Conservation (phyloP, 1,140 invertebrate species). For the Cataglyphis hispanica region DNA sequence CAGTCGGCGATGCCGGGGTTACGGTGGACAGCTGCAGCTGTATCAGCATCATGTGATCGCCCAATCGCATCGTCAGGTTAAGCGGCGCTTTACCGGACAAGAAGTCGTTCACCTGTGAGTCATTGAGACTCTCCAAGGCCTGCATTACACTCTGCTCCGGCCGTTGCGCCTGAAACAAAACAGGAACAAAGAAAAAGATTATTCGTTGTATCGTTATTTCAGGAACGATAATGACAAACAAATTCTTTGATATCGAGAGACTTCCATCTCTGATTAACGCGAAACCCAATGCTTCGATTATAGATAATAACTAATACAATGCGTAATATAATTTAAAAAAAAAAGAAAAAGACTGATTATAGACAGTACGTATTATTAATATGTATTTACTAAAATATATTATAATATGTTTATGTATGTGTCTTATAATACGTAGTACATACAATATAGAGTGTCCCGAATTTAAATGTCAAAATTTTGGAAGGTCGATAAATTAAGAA, state of each 20-base stretch:
- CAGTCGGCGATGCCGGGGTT: slow-evolving; percentile 83
- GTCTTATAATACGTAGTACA: too few species aligned
- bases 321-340: neutral
- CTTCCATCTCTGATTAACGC: slow-evolving; percentile 1
- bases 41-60: slow-evolving; percentile 98
- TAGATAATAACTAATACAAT: too few species aligned
- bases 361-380: neutral
- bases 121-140: slow-evolving; percentile 96
- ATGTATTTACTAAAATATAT: too few species aligned
- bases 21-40: slow-evolving; percentile 96
- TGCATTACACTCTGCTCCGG: slow-evolving; percentile 98
- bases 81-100: slow-evolving; percentile 96
- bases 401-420: too few species aligned
- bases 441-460: too few species aligned
- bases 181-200: neutral
- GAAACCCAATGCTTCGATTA: neutral
- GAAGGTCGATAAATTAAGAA: too few species aligned
- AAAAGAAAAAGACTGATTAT: slow-evolving; percentile 1
- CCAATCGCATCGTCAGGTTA: slow-evolving; percentile 97
- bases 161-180: slow-evolving; percentile 92
- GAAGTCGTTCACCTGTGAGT: slow-evolving; percentile 97
- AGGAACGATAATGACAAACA: neutral
- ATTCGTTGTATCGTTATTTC: slow-evolving; percentile 12
- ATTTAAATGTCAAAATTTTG: too few species aligned
- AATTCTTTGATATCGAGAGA: slow-evolving; percentile 9